Evolutionary conservation across 2,888 invertebrate genomes (phyloP), one percentile per base, ranked within the genome.

Genomic region (Mellilla xanthometata): DNA sequence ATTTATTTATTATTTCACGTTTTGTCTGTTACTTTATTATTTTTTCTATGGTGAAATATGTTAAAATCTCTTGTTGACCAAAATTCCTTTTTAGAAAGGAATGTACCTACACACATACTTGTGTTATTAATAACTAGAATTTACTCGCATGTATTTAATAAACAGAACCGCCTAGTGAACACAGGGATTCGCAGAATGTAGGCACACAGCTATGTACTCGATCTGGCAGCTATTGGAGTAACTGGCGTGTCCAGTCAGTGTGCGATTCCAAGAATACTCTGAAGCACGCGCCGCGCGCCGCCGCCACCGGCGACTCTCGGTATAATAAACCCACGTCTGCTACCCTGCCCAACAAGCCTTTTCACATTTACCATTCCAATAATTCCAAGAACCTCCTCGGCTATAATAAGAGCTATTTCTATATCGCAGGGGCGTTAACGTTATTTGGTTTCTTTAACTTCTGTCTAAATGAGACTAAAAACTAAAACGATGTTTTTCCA

Each of bases 311-410:
- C 44, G 60, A 56, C 52, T 58, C 58, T 54, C 58, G 65, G 59
- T 62, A 32, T 42, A 41, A 48, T 63, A 56, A 55, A 52, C 51
- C 52, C 52, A 42, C 47, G 39, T 39, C 48, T 49, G 47, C 49
- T 52, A 49, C 49, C 51, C 44, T 52, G 47, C 49, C 51, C 56
- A 57, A 36, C 39, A 56, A 71, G 67, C 68, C 74, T 81, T 81
- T 85, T 82, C 75, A 74, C 74, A 76, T 79, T 79, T 80, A 81
- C 72, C 67, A 75, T 76, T 77, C 67, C 60, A 54, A 76, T 76
- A 76, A 72, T 86, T 84, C 84, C 65, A 58, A 72, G 84, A 84
- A 85, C 75, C 67, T 65, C 68, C 65, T 62, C 60, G 58, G 54
- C 56, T 58, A 64, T 62, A 71, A 62, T 46, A 49, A 40, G 45